Conservation (phyloP, 2,113 vertebrate species). For the Atractosteus spatula region DNA sequence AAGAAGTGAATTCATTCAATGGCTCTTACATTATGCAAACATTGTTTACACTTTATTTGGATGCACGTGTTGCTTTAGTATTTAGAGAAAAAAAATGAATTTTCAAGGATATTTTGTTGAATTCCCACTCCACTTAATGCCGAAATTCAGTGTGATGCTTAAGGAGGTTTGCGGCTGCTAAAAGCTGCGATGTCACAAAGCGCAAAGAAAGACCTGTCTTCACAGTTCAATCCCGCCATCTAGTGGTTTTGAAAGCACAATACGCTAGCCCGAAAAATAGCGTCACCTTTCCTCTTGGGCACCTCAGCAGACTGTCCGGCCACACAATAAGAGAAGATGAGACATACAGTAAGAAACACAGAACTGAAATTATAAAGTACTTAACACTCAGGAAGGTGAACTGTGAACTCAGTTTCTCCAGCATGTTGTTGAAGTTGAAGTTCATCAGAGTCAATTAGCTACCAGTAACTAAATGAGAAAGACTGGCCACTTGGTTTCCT, state of each 20-base stretch:
- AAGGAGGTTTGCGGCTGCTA: background rate
- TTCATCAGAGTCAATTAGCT: background rate
- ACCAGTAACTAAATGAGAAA: too few relatives aligned
- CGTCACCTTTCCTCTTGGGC: background rate
- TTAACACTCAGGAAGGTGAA: too few relatives aligned
- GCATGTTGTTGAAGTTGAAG: background rate
- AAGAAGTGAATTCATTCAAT: too few relatives aligned
- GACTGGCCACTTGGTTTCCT: too few relatives aligned
- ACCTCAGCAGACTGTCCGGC: background rate
- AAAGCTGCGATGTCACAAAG: background rate
- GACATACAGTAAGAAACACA: background rate
- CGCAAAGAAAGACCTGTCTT: background rate
- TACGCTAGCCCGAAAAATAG: background rate
- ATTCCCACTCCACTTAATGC: too few relatives aligned
- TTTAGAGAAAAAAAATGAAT: background rate
- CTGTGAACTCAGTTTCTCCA: constrained; percentile 8
- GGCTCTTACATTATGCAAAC: too few relatives aligned
- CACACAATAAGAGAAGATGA: background rate
- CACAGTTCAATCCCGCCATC: constrained; percentile 13
- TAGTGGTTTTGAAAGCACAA: constrained; percentile 13
- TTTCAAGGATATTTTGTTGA: background rate
- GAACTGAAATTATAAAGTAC: background rate
- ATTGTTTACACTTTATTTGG: too few relatives aligned
- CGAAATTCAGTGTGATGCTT: background rate
- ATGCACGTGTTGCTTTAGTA: too few relatives aligned